Evolutionary conservation across 2,797 vertebrate species (phyloP), one percentile per base, ranked within the genome.

Genomic region (Meriones psammophilus): DNA sequence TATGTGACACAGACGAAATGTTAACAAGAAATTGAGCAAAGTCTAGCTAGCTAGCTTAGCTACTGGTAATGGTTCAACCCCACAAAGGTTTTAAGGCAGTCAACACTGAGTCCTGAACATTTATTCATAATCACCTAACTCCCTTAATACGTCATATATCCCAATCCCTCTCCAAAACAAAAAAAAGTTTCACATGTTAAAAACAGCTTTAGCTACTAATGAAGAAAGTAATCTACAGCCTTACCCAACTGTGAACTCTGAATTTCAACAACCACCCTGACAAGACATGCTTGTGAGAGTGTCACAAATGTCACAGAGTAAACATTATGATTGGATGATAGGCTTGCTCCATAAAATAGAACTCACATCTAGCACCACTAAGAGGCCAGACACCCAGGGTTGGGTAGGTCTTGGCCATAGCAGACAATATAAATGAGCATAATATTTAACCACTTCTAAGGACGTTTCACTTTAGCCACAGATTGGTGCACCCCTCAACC

Each of bases 141-240:
- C 88, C 46, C 60, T 42, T 89, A 69, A 88, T 20, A 89, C 60
- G 30, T 89, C 56, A 84, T 20, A 89, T 42, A 86, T 26, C 14
- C 28, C 17, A 94, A 90, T 5, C 78, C 56, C 24, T 20, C 3
- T 24, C 20, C 68, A 83, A 93, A 97, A 79, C 58, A 62, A 94
- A 96, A 46, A 30, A 91, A 2, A 95, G 36, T 62, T 80, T 88
- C 8, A n/a, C 28, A 54, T 33, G 76, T 54, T 78, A 50, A 71
- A 73, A 42, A 73, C 76, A 78, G 46, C 30, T 54, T 78, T 78
- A 33, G 9, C 76, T 33, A 56, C 13, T 56, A 56, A 17, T 56
- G 10, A 7, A 84, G n/a, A 74, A 26, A n/a, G 28, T 85, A 68
- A 50, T 50, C 62, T 46, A 66, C 62, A 46, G 39, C 66, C 62